phyloP scores from a whole-genome alignment of 2,888 invertebrate genomes.

The Euplagia quadripunctaria region DNA sequence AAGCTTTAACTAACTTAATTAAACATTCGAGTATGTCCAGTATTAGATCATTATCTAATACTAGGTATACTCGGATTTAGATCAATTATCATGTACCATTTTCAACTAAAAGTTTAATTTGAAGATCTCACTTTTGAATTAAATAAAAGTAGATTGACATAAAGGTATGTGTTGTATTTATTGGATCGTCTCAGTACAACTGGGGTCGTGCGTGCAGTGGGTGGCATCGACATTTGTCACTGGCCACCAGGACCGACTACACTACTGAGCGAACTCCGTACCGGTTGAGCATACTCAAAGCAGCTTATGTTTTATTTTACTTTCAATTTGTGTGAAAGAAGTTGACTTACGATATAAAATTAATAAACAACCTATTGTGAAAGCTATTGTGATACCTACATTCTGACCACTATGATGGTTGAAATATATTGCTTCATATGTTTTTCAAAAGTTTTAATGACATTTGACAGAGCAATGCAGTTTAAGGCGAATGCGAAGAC shows the following conservation, averaged over 20 bases:
- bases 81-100: too few species aligned
- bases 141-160: conserved; percentile 62
- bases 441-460: neutral
- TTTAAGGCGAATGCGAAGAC: neutral
- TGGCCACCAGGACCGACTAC: conserved; percentile 53
- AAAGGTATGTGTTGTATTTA: conserved; percentile 74
- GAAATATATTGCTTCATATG: neutral
- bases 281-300: conserved; percentile 12
- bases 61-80: too few species aligned
- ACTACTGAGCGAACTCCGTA: conserved; percentile 28
- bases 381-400: too few species aligned
- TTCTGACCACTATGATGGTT: neutral
- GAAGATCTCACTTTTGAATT: conserved; percentile 50
- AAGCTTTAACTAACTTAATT: conserved; percentile 19
- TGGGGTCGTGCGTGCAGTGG: conserved; percentile 78
- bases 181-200: conserved; percentile 65
- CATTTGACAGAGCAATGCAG: neutral
- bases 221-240: conserved; percentile 85
- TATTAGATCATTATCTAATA: too few species aligned
- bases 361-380: neutral
- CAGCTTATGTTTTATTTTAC: neutral
- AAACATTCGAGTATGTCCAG: conserved; percentile 9
- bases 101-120: conserved; percentile 16
- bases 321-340: neutral
- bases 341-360: neutral